These are phyloP conservation scores for Parambassis ranga DNA, from an alignment of 2,797 vertebrate genomes.

Conservation along the genomic window DNA sequence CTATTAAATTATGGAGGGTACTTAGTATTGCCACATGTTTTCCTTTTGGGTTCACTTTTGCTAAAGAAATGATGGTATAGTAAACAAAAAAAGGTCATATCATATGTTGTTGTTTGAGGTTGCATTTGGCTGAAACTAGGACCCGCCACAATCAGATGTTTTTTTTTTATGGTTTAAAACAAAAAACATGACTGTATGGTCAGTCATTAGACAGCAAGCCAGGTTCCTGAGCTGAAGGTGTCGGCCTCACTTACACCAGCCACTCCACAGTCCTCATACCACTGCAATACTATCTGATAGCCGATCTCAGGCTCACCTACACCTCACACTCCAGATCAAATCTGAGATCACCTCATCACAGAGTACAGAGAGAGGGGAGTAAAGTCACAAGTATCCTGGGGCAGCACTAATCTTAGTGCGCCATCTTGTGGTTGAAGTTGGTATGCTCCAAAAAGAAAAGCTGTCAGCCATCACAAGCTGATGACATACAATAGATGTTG, in stretches of 20 bases:
- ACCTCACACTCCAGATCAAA: constrained; percentile 55
- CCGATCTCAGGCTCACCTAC: constrained; percentile 62
- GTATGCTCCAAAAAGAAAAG: neutral
- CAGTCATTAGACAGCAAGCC: constrained; percentile 17
- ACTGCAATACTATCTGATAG: constrained; percentile 49
- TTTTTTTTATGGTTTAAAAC: too few relatives aligned
- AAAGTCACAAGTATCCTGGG: neutral
- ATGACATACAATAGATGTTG: constrained; percentile 2
- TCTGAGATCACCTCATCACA: constrained; percentile 32
- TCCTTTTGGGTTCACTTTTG: too few relatives aligned
- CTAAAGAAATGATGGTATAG: too few relatives aligned
- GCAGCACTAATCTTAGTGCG: constrained; percentile 56
- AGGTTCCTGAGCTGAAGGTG: constrained; percentile 24
- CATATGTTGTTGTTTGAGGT: too few relatives aligned
- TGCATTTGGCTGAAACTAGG: too few relatives aligned
- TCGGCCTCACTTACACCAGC: constrained; percentile 52
- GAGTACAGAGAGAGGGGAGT: neutral
- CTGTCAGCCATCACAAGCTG: constrained; percentile 1
- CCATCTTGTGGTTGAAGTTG: constrained; percentile 73
- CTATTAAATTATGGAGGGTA: too few relatives aligned
- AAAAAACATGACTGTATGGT: neutral
- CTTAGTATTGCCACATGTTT: too few relatives aligned
- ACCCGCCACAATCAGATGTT: too few relatives aligned
- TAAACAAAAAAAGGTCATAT: too few relatives aligned
- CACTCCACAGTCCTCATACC: constrained; percentile 8